These are phyloP conservation scores for Calameuta filiformis DNA, from an alignment of 2,888 invertebrate species.

Conservation along the genomic window DNA sequence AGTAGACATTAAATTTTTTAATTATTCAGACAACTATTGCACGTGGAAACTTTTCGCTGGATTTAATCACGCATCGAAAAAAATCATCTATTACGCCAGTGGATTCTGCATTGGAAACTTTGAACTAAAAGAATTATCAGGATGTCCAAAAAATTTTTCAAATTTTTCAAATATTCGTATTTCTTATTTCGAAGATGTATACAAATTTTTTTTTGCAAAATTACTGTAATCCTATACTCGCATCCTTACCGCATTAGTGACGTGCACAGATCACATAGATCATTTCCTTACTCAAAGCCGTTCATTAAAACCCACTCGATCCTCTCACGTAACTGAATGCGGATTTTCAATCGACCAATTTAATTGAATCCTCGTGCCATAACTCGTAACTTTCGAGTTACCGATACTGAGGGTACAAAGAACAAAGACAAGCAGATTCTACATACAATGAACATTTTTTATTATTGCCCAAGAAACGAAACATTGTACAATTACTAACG, in stretches of 20 bases:
- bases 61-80: too few species aligned
- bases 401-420: background rate
- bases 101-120: too few species aligned
- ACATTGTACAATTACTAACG: background rate
- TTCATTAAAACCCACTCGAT: background rate
- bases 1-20: too few species aligned
- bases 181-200: background rate
- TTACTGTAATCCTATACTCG: background rate
- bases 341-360: background rate
- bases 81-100: too few species aligned
- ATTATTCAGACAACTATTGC: too few species aligned
- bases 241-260: background rate
- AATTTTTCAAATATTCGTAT: too few species aligned
- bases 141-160: too few species aligned
- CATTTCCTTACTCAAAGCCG: background rate
- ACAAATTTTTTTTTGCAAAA: background rate
- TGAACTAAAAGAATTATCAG: too few species aligned
- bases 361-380: background rate
- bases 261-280: background rate
- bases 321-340: background rate
- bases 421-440: background rate
- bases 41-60: too few species aligned
- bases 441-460: background rate
- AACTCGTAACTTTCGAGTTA: background rate
- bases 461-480: background rate